Evolutionary conservation across 1,140 invertebrate genomes (phyloP).

Genomic region (Acromyrmex heyeri): DNA sequence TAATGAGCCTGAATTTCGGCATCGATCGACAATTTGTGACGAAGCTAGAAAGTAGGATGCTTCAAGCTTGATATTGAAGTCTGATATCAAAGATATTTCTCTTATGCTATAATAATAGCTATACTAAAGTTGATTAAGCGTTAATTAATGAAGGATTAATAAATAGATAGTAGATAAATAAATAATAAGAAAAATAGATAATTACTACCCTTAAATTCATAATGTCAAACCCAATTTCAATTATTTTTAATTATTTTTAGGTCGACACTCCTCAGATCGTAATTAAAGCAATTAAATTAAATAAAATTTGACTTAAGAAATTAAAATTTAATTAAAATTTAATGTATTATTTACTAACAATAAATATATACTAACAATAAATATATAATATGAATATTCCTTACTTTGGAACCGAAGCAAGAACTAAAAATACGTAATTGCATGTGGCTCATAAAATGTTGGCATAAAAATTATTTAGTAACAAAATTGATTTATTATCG

Average conservation of each 20-base stretch:
- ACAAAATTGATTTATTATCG: background rate
- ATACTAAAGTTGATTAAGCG: background rate
- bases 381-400: no score
- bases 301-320: no score
- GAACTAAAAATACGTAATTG: background rate
- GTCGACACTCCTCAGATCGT: no score
- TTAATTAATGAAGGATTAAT: background rate
- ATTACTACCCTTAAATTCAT: no score
- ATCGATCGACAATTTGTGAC: background rate
- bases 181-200: background rate
- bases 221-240: no score
- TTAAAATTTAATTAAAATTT: no score
- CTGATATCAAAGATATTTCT: background rate
- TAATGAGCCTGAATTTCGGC: slow-evolving; percentile 66
- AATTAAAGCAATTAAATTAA: no score
- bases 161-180: background rate
- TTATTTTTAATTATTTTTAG: no score
- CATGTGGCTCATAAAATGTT: background rate
- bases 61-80: background rate
- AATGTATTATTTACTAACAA: no score
- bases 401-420: no score
- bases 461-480: background rate
- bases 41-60: background rate
- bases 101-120: background rate
- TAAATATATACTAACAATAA: no score